These are phyloP conservation scores for Ruditapes philippinarum DNA, from an alignment of 1,140 invertebrate genomes.

Conservation along the genomic window DNA sequence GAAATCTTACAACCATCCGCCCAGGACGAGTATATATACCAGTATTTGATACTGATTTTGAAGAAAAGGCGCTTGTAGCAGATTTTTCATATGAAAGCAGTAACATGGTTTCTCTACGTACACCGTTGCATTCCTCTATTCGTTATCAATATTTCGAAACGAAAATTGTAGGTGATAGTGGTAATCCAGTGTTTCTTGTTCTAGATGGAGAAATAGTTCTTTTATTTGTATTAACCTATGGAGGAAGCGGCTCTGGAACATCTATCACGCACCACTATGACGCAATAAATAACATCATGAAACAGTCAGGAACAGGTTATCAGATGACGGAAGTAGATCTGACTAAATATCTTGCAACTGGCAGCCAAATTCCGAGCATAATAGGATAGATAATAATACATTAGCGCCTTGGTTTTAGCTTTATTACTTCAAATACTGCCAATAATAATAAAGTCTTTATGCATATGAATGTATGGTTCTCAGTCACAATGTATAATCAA, in stretches of 20 bases:
- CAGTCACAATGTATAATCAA: too few relatives aligned
- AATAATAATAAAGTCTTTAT: too few relatives aligned
- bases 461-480: too few relatives aligned
- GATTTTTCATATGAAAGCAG: slow-evolving; percentile 59
- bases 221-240: slow-evolving; percentile 77
- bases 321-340: slow-evolving; percentile 74
- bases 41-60: slow-evolving; percentile 75
- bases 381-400: slow-evolving; percentile 24
- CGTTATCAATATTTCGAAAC: slow-evolving; percentile 71
- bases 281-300: slow-evolving; percentile 73
- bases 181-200: slow-evolving; percentile 78
- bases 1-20: slow-evolving; percentile 60
- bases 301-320: slow-evolving; percentile 69
- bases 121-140: slow-evolving; percentile 47
- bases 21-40: slow-evolving; percentile 57
- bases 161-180: slow-evolving; percentile 78
- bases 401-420: too few relatives aligned
- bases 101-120: slow-evolving; percentile 62
- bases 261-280: slow-evolving; percentile 74
- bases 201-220: slow-evolving; percentile 74
- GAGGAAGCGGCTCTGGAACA: slow-evolving; percentile 75
- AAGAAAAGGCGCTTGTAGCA: slow-evolving; percentile 79
- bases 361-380: neutral
- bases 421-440: too few relatives aligned
- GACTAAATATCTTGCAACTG: slow-evolving; percentile 41